phyloP scores from a whole-genome alignment of 2,888 invertebrate genomes.

The Lissonota sp. region DNA sequence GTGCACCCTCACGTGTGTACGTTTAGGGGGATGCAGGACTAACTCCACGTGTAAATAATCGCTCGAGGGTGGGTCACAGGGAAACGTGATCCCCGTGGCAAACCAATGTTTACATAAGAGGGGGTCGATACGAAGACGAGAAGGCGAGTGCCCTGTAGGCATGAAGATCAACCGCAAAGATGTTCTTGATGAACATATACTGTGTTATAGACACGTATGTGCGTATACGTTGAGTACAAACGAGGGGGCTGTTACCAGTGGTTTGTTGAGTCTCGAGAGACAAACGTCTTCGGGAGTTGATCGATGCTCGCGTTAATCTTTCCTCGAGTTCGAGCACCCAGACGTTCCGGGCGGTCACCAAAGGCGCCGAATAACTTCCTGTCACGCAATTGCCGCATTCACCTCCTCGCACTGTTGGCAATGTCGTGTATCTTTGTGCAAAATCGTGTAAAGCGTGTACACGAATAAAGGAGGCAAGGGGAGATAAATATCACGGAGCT shows the following conservation, averaged over 20 bases:
- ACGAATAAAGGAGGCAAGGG: neutral
- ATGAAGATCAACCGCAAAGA: slow-evolving; percentile 40
- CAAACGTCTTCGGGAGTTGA: slow-evolving; percentile 73
- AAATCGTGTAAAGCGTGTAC: slow-evolving; percentile 57
- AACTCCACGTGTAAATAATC: slow-evolving; percentile 76
- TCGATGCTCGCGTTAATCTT: slow-evolving; percentile 79
- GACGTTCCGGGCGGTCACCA: slow-evolving; percentile 56
- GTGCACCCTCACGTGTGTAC: slow-evolving; percentile 73
- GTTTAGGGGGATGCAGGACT: slow-evolving; percentile 62
- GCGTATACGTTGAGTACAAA: slow-evolving; percentile 12
- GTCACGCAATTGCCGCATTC: slow-evolving; percentile 56
- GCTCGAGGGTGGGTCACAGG: slow-evolving; percentile 71
- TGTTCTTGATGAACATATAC: slow-evolving; percentile 17
- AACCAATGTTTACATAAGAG: slow-evolving; percentile 79
- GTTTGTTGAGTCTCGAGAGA: slow-evolving; percentile 62
- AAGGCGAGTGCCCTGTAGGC: slow-evolving; percentile 50
- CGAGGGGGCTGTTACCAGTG: slow-evolving; percentile 35
- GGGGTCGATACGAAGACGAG: slow-evolving; percentile 59
- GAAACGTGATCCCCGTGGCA: slow-evolving; percentile 82
- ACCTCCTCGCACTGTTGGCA: neutral
- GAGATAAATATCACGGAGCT: slow-evolving; percentile 49
- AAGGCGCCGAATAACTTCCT: slow-evolving; percentile 51
- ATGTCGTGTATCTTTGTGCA: slow-evolving; percentile 36
- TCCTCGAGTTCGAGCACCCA: slow-evolving; percentile 65
- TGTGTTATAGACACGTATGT: neutral